Percentiles rank a stretch among this genome's conserved stretches.
Conservation (phyloP, 2,113 vertebrate genomes). For the Actenoides hombroni region DNA sequence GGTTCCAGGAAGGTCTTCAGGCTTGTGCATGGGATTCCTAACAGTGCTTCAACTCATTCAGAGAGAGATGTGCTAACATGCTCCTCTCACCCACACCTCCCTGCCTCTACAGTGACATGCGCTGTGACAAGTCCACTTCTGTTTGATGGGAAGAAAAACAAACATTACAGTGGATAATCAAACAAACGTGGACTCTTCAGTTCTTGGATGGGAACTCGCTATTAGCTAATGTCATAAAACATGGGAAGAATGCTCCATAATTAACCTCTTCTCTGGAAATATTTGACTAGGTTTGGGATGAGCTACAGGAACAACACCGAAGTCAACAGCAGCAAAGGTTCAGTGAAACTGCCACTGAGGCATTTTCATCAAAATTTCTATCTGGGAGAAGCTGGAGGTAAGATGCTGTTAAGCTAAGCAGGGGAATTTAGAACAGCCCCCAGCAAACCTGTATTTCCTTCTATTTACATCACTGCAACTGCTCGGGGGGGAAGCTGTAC, state of each 20-base stretch:
- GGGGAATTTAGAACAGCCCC: neutral
- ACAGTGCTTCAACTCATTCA: neutral
- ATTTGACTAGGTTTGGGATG: constrained; percentile 42
- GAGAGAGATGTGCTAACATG: neutral
- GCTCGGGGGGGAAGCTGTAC: neutral
- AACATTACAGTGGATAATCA: constrained; percentile 32
- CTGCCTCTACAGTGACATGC: neutral
- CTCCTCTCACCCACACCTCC: neutral
- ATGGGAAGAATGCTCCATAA: constrained; percentile 45
- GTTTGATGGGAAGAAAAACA: constrained; percentile 35
- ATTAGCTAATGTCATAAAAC: constrained; percentile 38
- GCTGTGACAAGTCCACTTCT: constrained; percentile 18
- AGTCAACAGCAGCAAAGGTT: constrained; percentile 2
- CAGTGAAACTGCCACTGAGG: neutral
- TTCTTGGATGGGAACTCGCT: constrained; percentile 18
- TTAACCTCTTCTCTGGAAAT: constrained; percentile 49
- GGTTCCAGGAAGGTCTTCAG: neutral
- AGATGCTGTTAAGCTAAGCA: neutral
- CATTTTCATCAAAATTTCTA: neutral
- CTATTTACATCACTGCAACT: neutral
- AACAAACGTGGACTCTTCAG: constrained; percentile 17
- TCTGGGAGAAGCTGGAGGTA: neutral
- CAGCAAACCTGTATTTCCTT: neutral
- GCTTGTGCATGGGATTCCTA: neutral
- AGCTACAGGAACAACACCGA: constrained; percentile 17